Evolutionary conservation across 2,888 invertebrate species (phyloP), one percentile per base, ranked within the genome.

Genomic region (Lasioglossum morio): DNA sequence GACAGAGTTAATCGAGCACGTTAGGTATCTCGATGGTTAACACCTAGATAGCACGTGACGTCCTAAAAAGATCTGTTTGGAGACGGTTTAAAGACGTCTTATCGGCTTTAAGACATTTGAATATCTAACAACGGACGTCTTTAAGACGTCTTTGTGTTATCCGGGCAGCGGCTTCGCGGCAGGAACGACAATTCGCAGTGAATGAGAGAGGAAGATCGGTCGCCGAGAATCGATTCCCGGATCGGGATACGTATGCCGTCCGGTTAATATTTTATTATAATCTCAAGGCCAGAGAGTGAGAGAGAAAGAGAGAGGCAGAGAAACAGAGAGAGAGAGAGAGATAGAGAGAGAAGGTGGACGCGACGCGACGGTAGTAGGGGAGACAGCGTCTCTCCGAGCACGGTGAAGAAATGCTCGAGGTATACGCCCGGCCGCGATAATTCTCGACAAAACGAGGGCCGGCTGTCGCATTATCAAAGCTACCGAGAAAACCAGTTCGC

Each of bases 401-500:
- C 60, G 57, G 73, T 72, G 81, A 81, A 72, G 85, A 83, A 85
- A 81, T 57, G 53, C 75, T 70, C 70, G 63, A 60, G 14, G 63
- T 72, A 66, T 70, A 75, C 77, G 79, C 73, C 80, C 43, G 76
- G 23, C 60, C 72, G 75, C 84, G 86, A 87, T 89, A 85, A 89
- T 90, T 88, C 84, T 72, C 79, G 16, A 75, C 73, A 43, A 83
- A 87, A 87, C 85, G 85, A 88, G 89, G 57, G 72, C 63, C 79
- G 81, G 79, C 80, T 86, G 88, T 90, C 88, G 81, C 80, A 84
- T 90, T 90, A 90, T 90, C 90, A 82, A 82, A 88, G 87, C 82
- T 84, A 88, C 83, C 73, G 81, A 86, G 85, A 85, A 83, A 91
- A 91, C 91, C 90, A 89, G 90, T 90, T 84, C 86, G 84, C 69